phyloP scores from a whole-genome alignment of 2,888 invertebrate species.

The Drosophila mulleri region DNA sequence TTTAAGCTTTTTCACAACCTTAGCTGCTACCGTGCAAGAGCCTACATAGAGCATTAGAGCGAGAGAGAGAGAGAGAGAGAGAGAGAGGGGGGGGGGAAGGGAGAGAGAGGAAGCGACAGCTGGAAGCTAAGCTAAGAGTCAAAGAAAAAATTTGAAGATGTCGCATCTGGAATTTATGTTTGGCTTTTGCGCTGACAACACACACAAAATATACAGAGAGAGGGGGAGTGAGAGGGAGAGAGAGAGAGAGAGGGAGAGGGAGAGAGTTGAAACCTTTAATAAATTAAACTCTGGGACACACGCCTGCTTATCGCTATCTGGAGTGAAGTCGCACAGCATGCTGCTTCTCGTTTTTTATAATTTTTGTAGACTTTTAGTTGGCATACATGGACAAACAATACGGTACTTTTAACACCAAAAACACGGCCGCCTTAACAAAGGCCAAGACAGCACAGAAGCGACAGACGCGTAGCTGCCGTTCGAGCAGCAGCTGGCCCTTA shows the following conservation, averaged over 20 bases:
- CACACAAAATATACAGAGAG: conserved; percentile 16
- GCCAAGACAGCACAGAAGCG: conserved; percentile 81
- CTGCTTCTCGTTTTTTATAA: conserved; percentile 50
- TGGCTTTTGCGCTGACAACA: conserved; percentile 51
- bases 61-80: not conserved
- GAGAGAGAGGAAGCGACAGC: not conserved
- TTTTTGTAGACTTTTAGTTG: conserved; percentile 55
- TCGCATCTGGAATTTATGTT: conserved; percentile 69
- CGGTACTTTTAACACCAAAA: conserved; percentile 80
- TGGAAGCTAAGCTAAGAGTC: conserved; percentile 23
- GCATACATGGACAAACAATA: conserved; percentile 76
- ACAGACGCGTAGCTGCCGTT: conserved; percentile 75
- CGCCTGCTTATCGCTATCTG: conserved; percentile 60
- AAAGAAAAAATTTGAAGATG: conserved; percentile 70
- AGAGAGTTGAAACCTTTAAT: conserved; percentile 60
- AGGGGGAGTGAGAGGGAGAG: not conserved
- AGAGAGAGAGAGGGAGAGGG: conserved; percentile 3
- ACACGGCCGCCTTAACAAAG: conserved; percentile 57
- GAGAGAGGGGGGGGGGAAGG: not conserved
- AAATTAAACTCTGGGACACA: conserved; percentile 64
- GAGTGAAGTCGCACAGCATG: conserved; percentile 59
- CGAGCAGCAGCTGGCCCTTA: conserved; percentile 74
- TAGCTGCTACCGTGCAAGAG: conserved; percentile 66
- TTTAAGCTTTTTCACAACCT: conserved; percentile 81
- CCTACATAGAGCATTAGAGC: not conserved